Evolutionary conservation across 2,888 invertebrate species (phyloP), one percentile per base, ranked within the genome.

Genomic region (Aproaerema taeniolella): DNA sequence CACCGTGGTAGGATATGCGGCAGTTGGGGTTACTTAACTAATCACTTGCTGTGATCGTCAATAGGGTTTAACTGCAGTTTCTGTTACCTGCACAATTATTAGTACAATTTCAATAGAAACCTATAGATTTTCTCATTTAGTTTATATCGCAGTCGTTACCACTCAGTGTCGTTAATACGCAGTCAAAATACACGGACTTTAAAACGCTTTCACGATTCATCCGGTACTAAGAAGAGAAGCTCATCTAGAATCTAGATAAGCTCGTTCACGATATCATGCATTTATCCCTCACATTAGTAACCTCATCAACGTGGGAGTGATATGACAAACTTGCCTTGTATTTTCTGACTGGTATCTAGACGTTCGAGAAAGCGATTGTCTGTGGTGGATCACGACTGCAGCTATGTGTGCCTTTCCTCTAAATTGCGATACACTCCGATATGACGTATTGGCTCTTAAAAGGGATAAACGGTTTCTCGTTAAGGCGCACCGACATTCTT

Each of bases 331-430:
- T 52, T 45, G 52, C 26, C 39, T 36, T 35, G 42, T 55, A 55
- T 54, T 52, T 54, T 44, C 47, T 48, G 54, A 52, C 52, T 53
- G 44, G 47, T 45, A 58, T 58, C 58, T 60, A 58, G 60, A 58
- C 52, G 54, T 56, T 56, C 51, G 61, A 61, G 69, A 73, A 70
- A 73, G 69, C 61, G 49, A 61, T 61, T 57, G 53, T 58, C 55
- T 56, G 50, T 52, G 57, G 56, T 54, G 52, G 47, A 61, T 65
- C 69, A 63, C 63, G 70, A 69, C 54, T 33, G 37, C 26, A 38
- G 34, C 45, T 52, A 63, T 63, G 54, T 69, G 60, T 63, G 66
- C 60, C 51, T 62, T 58, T 60, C 60, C 52, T 56, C 53, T 56
- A 65, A 66, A 67, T 59, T 57, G 56, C 57, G 55, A 63, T 67